Evolutionary conservation across 1,140 invertebrate genomes (phyloP).

Genomic region (Babylonia areolata): DNA sequence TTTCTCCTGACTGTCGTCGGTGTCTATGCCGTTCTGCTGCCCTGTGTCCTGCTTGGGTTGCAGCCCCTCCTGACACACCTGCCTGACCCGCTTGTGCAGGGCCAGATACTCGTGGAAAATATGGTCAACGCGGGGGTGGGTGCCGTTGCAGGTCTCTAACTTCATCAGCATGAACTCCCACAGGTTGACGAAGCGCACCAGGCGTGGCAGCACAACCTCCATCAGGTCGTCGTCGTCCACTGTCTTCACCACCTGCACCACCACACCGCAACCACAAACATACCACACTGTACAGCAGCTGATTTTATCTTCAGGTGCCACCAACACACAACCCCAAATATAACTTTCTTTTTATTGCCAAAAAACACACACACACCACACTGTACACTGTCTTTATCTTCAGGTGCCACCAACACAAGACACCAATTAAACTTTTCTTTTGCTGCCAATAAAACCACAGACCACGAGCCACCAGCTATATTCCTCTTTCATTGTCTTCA

Average conservation of each 20-base stretch:
- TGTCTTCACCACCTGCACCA: slow-evolving; percentile 65
- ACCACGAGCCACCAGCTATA: too few relatives aligned
- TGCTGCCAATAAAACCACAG: too few relatives aligned
- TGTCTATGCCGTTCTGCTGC: slow-evolving; percentile 23
- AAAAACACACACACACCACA: too few relatives aligned
- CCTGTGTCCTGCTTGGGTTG: slow-evolving; percentile 48
- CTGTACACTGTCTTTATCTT: too few relatives aligned
- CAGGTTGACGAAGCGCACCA: slow-evolving; percentile 72
- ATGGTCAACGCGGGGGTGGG: slow-evolving; percentile 61
- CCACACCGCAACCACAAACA: too few relatives aligned
- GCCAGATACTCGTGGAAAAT: slow-evolving; percentile 72
- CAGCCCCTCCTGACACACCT: slow-evolving; percentile 67
- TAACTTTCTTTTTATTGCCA: too few relatives aligned
- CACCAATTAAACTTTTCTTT: too few relatives aligned
- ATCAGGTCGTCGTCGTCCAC: slow-evolving; percentile 76
- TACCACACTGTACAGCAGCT: too few relatives aligned
- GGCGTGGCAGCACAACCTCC: slow-evolving; percentile 76
- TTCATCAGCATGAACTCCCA: slow-evolving; percentile 78
- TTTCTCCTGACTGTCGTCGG: slow-evolving; percentile 12
- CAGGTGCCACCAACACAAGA: too few relatives aligned
- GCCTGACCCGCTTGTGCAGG: slow-evolving; percentile 70
- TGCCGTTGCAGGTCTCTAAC: slow-evolving; percentile 67
- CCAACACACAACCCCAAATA: too few relatives aligned
- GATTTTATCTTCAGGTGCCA: too few relatives aligned
- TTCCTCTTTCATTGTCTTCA: too few relatives aligned